phyloP scores from a whole-genome alignment of 2,888 invertebrate species.

The Notocelia uddmanniana region DNA sequence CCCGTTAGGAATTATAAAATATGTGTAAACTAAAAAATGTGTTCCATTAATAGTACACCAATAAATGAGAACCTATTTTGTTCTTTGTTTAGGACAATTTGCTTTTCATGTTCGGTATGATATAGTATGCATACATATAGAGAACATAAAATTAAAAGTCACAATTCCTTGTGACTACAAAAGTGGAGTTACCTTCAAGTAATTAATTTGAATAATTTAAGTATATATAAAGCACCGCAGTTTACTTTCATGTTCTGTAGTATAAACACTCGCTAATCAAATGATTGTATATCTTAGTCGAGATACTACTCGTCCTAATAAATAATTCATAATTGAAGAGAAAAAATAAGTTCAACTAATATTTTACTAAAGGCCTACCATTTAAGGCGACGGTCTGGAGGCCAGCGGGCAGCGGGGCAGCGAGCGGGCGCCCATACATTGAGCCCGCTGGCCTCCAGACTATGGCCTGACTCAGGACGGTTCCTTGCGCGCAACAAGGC shows the following conservation, averaged over 20 bases:
- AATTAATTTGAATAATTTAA: not conserved
- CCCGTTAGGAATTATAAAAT: slow-evolving; percentile 20
- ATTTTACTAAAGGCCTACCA: not conserved
- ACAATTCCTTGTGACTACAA: not conserved
- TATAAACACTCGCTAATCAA: not conserved
- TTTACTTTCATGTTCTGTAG: not conserved
- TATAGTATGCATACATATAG: not conserved
- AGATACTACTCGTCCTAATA: not conserved
- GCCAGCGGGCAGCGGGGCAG: too few species aligned
- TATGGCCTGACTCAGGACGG: too few species aligned
- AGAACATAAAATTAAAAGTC: not conserved
- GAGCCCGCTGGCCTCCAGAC: too few species aligned
- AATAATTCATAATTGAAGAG: not conserved
- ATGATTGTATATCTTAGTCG: not conserved
- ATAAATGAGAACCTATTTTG: not conserved
- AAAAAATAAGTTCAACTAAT: not conserved
- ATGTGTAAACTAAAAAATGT: slow-evolving; percentile 15
- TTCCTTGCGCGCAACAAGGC: too few species aligned
- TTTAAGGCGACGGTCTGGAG: too few species aligned
- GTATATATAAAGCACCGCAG: slow-evolving; percentile 3
- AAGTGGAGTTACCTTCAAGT: slow-evolving; percentile 2
- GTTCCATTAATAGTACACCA: slow-evolving; percentile 5
- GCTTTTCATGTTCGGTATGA: not conserved
- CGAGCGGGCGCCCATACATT: too few species aligned
- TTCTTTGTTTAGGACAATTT: not conserved